Evolutionary conservation across 2,113 vertebrate genomes (phyloP).

Genomic region (Menura novaehollandiae): DNA sequence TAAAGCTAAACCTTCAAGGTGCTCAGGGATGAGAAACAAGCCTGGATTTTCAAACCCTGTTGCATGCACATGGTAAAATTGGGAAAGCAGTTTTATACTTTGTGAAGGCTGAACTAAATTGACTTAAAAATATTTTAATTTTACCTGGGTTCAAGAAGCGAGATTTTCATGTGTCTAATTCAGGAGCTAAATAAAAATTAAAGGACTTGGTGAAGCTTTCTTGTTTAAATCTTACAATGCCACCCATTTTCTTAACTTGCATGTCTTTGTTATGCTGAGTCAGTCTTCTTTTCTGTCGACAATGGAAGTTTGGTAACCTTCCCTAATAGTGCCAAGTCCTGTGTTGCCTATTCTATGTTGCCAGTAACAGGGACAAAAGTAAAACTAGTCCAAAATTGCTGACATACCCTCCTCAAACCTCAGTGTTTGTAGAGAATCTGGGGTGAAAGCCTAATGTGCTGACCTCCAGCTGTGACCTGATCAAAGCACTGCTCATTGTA

Average conservation of each 20-base stretch:
- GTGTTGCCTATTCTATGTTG: conserved; percentile 28
- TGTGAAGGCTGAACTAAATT: neutral
- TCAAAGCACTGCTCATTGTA: conserved; percentile 37
- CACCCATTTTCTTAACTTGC: neutral
- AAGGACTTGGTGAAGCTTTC: neutral
- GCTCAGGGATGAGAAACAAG: neutral
- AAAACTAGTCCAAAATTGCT: conserved; percentile 19
- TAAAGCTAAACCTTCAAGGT: neutral
- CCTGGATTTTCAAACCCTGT: neutral
- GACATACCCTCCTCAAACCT: neutral
- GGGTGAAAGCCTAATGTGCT: neutral
- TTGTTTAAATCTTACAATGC: neutral
- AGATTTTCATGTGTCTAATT: neutral
- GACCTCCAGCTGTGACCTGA: conserved; percentile 16
- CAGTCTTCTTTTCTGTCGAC: neutral
- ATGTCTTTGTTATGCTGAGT: neutral
- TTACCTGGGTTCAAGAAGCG: neutral
- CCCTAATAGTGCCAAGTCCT: neutral
- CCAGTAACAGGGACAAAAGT: conserved; percentile 16
- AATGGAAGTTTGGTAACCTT: neutral
- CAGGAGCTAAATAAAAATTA: neutral
- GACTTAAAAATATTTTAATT: neutral
- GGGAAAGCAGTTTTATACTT: neutral
- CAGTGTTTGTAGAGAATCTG: neutral
- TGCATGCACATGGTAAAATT: neutral